phyloP scores from a whole-genome alignment of 2,888 invertebrate species.

The Lasioglossum lativentre region DNA sequence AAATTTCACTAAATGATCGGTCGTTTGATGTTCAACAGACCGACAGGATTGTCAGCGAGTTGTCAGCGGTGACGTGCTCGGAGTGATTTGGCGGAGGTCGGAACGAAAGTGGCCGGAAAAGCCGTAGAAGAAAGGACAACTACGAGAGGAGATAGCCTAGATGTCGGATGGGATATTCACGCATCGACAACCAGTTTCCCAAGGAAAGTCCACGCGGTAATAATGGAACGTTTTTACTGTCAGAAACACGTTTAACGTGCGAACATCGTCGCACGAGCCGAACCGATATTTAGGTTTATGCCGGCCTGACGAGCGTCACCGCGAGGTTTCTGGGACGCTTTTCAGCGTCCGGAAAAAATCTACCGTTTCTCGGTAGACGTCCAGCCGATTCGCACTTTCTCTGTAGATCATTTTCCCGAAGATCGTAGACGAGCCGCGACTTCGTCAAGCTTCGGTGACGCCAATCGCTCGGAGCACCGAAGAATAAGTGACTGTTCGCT shows the following conservation, averaged over 20 bases:
- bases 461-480: not conserved
- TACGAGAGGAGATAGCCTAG: constrained; percentile 53
- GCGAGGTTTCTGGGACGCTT: constrained; percentile 50
- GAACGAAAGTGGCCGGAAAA: constrained; percentile 53
- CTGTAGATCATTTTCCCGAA: not conserved
- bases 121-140: constrained; percentile 39
- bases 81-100: constrained; percentile 4
- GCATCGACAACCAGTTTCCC: constrained; percentile 65
- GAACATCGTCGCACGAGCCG: constrained; percentile 18
- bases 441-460: not conserved
- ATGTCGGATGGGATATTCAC: constrained; percentile 54
- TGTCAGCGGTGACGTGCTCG: not conserved
- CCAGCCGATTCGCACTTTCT: constrained; percentile 5
- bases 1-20: not conserved
- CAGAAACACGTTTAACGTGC: constrained; percentile 14
- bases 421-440: not conserved
- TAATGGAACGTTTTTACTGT: constrained; percentile 61
- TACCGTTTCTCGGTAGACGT: not conserved
- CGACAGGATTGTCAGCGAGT: not conserved
- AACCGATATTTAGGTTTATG: not conserved
- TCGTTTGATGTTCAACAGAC: not conserved
- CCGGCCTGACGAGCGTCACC: not conserved
- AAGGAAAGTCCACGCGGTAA: constrained; percentile 61
- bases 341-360: constrained; percentile 37
- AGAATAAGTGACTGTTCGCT: not conserved